Conservation (phyloP, 2,797 vertebrate species). For the Fundulus diaphanus region DNA sequence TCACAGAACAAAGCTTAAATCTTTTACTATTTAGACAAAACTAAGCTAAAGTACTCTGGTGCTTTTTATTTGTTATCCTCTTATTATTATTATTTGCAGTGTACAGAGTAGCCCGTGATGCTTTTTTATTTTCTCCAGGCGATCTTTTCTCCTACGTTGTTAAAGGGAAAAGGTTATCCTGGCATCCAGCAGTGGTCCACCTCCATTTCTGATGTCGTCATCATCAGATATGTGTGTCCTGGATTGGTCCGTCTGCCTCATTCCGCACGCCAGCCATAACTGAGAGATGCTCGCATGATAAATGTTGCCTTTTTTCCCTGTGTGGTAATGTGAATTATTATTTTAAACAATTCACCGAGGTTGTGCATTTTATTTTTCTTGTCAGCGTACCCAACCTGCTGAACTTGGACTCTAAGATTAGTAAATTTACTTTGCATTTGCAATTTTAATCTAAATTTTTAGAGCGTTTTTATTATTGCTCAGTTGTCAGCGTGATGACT, state of each 20-base stretch:
- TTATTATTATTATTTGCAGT: not conserved
- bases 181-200: not conserved
- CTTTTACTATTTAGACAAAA: not conserved
- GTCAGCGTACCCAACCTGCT: not conserved
- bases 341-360: not conserved
- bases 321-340: not conserved
- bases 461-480: too few species aligned
- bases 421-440: too few species aligned
- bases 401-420: not conserved
- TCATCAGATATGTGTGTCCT: constrained; percentile 14
- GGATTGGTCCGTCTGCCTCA: not conserved
- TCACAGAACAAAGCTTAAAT: not conserved
- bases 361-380: too few species aligned
- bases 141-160: not conserved
- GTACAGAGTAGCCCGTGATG: not conserved
- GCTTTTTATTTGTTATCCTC: not conserved
- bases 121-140: not conserved
- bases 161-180: not conserved
- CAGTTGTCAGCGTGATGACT: too few species aligned
- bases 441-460: too few species aligned
- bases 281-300: not conserved
- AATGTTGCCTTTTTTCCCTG: not conserved
- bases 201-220: constrained; percentile 3
- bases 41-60: not conserved
- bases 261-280: constrained; percentile 4